phyloP scores from a whole-genome alignment of 2,888 invertebrate species.

The Hoplodrina blanda region DNA sequence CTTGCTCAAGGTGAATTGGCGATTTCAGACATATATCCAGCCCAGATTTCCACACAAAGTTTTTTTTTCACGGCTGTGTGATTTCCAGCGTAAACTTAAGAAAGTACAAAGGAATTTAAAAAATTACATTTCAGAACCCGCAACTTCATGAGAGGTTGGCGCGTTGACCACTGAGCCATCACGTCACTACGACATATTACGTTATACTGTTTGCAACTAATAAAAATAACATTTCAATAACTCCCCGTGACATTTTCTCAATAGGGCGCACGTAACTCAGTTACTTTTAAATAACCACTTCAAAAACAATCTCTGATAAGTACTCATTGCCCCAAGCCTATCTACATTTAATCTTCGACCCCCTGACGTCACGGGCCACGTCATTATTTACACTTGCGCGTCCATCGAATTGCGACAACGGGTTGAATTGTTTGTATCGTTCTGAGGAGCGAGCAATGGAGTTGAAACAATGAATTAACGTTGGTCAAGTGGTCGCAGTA shows the following conservation, averaged over 20 bases:
- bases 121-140: no score
- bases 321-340: slow-evolving; percentile 68
- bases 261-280: slow-evolving; percentile 68
- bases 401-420: slow-evolving; percentile 43
- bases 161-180: no score
- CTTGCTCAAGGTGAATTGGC: no score
- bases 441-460: slow-evolving; percentile 67
- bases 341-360: slow-evolving; percentile 72
- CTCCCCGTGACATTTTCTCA: slow-evolving; percentile 48
- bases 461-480: slow-evolving; percentile 70
- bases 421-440: slow-evolving; percentile 29
- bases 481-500: slow-evolving; percentile 47
- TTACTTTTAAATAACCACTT: slow-evolving; percentile 81
- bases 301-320: slow-evolving; percentile 83
- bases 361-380: slow-evolving; percentile 59
- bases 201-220: background rate
- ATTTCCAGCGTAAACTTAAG: no score
- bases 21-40: no score
- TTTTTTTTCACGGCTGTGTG: no score
- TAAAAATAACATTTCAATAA: slow-evolving; percentile 21
- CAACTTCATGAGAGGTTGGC: no score
- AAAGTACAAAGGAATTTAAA: no score
- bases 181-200: no score
- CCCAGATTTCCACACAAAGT: no score
- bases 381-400: slow-evolving; percentile 39